Evolutionary conservation across 2,888 invertebrate genomes (phyloP).

Genomic region (Noctua comes): DNA sequence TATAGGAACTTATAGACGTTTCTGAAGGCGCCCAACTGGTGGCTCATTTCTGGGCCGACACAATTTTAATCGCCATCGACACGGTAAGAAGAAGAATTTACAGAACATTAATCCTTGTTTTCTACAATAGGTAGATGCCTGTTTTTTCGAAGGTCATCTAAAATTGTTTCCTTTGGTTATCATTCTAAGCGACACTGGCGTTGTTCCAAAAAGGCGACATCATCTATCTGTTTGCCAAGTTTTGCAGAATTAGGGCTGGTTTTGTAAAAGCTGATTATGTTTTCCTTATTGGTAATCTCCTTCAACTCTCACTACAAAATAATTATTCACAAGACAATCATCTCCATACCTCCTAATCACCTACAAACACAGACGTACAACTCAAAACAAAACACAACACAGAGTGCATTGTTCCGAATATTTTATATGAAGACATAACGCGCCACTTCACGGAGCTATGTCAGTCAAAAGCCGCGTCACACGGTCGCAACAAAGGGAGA

Average conservation of each 20-base stretch:
- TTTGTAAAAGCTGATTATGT: neutral
- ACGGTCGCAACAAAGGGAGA: constrained; percentile 57
- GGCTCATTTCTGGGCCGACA: no score
- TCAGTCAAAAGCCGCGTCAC: constrained; percentile 68
- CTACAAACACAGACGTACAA: constrained; percentile 10
- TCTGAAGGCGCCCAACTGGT: no score
- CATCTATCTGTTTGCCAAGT: neutral
- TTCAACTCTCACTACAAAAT: neutral
- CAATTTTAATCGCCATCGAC: no score
- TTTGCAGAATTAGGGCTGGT: neutral
- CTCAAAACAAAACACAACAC: constrained; percentile 51
- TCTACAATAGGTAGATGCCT: neutral
- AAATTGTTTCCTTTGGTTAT: neutral
- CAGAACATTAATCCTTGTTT: neutral
- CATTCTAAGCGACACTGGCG: neutral
- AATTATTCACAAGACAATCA: neutral
- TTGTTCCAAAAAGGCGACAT: neutral
- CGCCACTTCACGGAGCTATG: constrained; percentile 54
- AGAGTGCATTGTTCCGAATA: constrained; percentile 60
- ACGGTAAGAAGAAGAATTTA: neutral
- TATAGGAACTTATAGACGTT: no score
- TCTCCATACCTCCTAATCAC: constrained; percentile 21
- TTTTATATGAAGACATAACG: constrained; percentile 67
- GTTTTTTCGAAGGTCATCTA: neutral
- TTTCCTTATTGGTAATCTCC: neutral